Evolutionary conservation across 2,113 vertebrate genomes (phyloP), one percentile per base, ranked within the genome.

Genomic region (Vidua macroura): DNA sequence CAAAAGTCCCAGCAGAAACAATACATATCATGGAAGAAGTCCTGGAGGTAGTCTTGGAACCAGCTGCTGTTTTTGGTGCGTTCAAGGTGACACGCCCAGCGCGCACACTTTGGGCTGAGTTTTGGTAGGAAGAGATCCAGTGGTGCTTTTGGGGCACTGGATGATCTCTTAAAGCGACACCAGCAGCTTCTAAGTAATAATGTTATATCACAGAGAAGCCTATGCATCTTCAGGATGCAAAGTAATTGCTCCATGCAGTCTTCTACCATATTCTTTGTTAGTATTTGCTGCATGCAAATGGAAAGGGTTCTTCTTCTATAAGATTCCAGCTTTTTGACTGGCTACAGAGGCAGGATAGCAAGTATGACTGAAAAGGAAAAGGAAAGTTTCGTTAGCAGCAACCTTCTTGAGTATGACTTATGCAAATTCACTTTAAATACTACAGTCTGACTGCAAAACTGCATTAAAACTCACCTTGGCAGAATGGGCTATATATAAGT

Each of bases 1-100:
- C 96, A 96, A 20, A 80, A 73, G 35, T 93, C 94, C 95, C 92
- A 95, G 13, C 35, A 93, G 51, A 90, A 97, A 94, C 90, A 96
- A 91, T 86, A 37, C 16, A 5, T 69, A 18, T 69, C 35, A 15
- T 91, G 80, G 83, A 90, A 95, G 92, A 88, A 84, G 83, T 84
- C 37, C 25, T 86, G 62, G 77, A 85, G 83, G 83, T 90, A 81
- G 17, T 56, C 73, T 79, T 95, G 78, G 68, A 92, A 66, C 49
- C 66, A 4, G 68, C 44, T 90, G 72, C 8, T 91, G n/a, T 49
- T 87, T 85, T 52, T 92, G 76, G 55, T 66, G 14, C 80, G 35
- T 91, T 90, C 20, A 49, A n/a, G 67, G 59, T 63, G 73, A 75
- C 81, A 91, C 92, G 88, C 93, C 88, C 88, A 76, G 72, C 43